Percentiles rank a stretch among this genome's conserved stretches.
These are phyloP conservation scores for Drosophila oshimai DNA, from an alignment of 1,140 invertebrate species.

Conservation along the genomic window DNA sequence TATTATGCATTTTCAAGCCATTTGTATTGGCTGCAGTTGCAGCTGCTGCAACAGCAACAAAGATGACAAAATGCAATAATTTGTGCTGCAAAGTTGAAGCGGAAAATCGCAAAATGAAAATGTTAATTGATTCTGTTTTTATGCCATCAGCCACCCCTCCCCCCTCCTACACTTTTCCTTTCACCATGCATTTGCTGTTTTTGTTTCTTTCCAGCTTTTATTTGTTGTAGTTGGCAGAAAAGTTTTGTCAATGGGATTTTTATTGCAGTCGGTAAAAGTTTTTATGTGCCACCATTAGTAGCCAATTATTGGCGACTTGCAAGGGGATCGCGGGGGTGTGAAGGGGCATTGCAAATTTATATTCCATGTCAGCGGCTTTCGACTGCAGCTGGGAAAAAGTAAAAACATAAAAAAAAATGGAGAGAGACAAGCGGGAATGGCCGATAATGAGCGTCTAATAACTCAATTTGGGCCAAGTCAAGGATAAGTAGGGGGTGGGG, in stretches of 20 bases:
- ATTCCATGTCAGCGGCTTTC: constrained; percentile 68
- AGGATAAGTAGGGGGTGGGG: constrained; percentile 13
- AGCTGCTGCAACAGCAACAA: constrained; percentile 11
- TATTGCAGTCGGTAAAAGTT: constrained; percentile 72
- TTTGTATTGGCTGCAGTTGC: constrained; percentile 2
- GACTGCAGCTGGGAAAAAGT: constrained; percentile 57
- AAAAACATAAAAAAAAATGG: background rate
- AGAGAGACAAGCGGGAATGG: constrained; percentile 24
- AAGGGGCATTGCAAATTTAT: constrained; percentile 52
- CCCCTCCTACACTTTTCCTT: constrained; percentile 8
- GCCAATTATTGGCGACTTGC: constrained; percentile 78
- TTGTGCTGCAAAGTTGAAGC: constrained; percentile 64
- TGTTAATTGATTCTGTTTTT: constrained; percentile 72
- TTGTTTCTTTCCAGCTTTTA: constrained; percentile 31
- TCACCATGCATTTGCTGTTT: constrained; percentile 7
- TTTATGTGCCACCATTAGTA: constrained; percentile 77
- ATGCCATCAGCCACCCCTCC: constrained; percentile 3
- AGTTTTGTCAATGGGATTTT: constrained; percentile 61
- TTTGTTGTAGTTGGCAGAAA: constrained; percentile 46
- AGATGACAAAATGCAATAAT: constrained; percentile 65
- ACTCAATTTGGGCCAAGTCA: constrained; percentile 64
- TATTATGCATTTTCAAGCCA: constrained; percentile 24
- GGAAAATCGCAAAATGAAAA: constrained; percentile 76
- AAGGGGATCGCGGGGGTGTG: background rate
- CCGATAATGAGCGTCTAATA: constrained; percentile 74